phyloP scores from a whole-genome alignment of 2,113 vertebrate species.

The Cisticola juncidis region DNA sequence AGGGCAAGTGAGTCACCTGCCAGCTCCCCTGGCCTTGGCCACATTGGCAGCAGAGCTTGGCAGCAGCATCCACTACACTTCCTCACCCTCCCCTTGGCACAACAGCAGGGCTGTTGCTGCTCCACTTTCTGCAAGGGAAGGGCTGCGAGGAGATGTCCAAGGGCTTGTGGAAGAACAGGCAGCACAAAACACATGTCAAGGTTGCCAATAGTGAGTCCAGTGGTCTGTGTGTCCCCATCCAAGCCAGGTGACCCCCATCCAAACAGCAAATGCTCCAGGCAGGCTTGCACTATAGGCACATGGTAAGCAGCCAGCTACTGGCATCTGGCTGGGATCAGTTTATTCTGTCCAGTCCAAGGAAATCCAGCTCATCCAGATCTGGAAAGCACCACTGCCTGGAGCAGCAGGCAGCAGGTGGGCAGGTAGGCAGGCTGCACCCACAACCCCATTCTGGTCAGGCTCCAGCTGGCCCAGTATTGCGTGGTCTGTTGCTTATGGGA shows the following conservation, averaged over 20 bases:
- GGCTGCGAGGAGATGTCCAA: accelerated
- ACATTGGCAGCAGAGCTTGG: neutral
- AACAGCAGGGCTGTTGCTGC: neutral
- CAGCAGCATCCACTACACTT: neutral
- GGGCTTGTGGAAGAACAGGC: neutral
- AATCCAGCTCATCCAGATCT: neutral
- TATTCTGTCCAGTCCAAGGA: neutral
- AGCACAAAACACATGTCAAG: neutral
- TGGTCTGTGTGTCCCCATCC: neutral
- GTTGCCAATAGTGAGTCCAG: neutral
- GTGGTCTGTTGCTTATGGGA: accelerated
- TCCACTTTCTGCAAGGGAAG: neutral
- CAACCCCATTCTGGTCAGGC: neutral
- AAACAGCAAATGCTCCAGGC: accelerated
- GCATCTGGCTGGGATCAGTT: accelerated
- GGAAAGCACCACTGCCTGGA: neutral
- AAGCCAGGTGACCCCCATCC: neutral
- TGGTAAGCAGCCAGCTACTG: neutral
- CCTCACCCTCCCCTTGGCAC: neutral
- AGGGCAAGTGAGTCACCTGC: neutral
- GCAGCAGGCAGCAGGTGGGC: neutral
- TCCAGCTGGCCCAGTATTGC: neutral
- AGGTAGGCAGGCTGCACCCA: neutral
- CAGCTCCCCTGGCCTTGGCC: accelerated
- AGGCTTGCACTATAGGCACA: accelerated